Evolutionary conservation across 2,888 invertebrate species (phyloP), one percentile per base, ranked within the genome.

Genomic region (Pyrgus malvae): DNA sequence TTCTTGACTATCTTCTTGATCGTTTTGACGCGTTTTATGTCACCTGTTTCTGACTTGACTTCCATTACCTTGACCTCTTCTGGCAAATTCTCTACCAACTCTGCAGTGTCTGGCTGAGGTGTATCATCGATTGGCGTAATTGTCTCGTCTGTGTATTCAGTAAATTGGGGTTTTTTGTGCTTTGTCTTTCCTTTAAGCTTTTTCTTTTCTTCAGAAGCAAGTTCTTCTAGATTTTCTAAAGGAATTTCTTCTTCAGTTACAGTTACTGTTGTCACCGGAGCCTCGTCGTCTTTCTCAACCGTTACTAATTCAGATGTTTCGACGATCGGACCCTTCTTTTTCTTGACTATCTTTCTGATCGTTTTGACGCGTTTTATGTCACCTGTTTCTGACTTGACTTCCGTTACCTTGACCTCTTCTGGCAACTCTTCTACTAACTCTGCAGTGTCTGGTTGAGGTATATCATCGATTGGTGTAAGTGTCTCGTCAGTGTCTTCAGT

Each of bases 371-470:
- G 72, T 33, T 73, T 74, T 1, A 74, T 60, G 42, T 76, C 77
- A 2, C 78, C 80, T 58, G 72, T 67, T 54, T 75, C 64, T 1
- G 85, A 80, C 5, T 73, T 70, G 5, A 84, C 78, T 65, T 86
- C 82, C 11, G 35, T 44, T 16, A 83, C 62, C 19, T 79, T 74
- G 1, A 82, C 72, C 0, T 51, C 50, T 49, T 66, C 62, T 11
- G 63, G 67, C 40, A 40, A 9, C 44, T 71, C 68, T 46, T 66
- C 61, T 0, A 69, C 27, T 0, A 82, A 70, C 50, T 72, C 51
- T 37, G 69, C 70, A 40, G 58, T 71, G 57, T 67, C 58, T 5
- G 50, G 51, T 48, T 25, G 66, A 54, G 70, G 58, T 65, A 50
- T 9, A 33, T 74, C 72, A 2, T 74, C 67, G 3, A 19, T 65